Evolutionary conservation across 2,888 invertebrate genomes (phyloP).

Genomic region (Phasia obesa): DNA sequence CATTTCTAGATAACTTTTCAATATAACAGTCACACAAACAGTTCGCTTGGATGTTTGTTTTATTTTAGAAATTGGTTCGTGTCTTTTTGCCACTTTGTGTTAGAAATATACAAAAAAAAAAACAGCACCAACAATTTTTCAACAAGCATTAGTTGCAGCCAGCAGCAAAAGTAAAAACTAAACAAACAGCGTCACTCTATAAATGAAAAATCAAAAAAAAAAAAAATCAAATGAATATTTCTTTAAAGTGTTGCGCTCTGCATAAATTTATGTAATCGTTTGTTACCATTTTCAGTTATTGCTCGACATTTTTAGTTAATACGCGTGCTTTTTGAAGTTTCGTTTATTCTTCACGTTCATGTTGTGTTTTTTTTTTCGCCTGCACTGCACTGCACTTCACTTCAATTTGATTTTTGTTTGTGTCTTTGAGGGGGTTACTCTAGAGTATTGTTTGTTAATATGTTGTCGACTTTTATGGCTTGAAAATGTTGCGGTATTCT

Average conservation of each 20-base stretch:
- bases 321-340: constrained; percentile 71
- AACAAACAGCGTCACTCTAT: constrained; percentile 25
- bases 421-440: constrained; percentile 60
- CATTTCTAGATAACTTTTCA: constrained; percentile 50
- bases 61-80: constrained; percentile 69
- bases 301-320: constrained; percentile 71
- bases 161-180: constrained; percentile 33
- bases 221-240: constrained; percentile 68
- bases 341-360: constrained; percentile 51
- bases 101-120: constrained; percentile 40
- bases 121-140: constrained; percentile 43
- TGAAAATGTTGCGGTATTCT: constrained; percentile 66
- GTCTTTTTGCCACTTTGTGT: constrained; percentile 63
- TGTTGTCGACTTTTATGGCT: constrained; percentile 69
- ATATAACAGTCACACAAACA: constrained; percentile 4
- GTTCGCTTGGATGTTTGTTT: constrained; percentile 8
- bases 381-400: too few relatives aligned
- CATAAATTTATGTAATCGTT: constrained; percentile 81
- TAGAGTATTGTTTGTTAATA: constrained; percentile 71
- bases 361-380: not conserved
- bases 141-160: constrained; percentile 7
- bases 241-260: constrained; percentile 80
- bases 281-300: constrained; percentile 79
- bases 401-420: constrained; percentile 13
- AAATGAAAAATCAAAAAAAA: not conserved